A percentile compares a stretch with the other conserved stretches of the same genome.
phyloP scores from a whole-genome alignment of 2,888 invertebrate genomes.

The Aphodius sticticus region DNA sequence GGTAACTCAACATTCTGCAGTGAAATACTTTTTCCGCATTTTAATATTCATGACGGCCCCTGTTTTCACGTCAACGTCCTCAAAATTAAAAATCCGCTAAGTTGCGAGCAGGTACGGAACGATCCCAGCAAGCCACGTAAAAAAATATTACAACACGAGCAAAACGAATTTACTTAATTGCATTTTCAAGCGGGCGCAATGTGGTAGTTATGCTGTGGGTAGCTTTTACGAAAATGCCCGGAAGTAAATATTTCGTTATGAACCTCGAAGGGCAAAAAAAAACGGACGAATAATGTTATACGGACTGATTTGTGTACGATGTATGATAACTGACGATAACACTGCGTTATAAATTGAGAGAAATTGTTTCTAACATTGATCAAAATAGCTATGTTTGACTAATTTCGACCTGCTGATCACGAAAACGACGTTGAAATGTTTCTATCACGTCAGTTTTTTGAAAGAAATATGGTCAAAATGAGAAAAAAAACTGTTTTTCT shows the following conservation, averaged over 20 bases:
- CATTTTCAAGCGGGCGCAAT: neutral
- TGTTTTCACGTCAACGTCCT: neutral
- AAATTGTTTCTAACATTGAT: too few species aligned
- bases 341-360: too few species aligned
- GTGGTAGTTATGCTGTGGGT: neutral
- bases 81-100: constrained; percentile 4
- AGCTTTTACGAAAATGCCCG: neutral
- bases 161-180: neutral
- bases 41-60: neutral
- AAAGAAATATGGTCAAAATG: too few species aligned
- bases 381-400: too few species aligned
- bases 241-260: neutral
- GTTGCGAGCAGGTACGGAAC: neutral
- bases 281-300: too few species aligned
- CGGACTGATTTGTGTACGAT: neutral
- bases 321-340: too few species aligned
- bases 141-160: neutral
- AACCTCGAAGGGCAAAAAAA: neutral
- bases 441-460: too few species aligned
- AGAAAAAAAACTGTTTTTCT: too few species aligned
- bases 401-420: too few species aligned
- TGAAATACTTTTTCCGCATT: neutral
- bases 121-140: neutral
- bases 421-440: too few species aligned
- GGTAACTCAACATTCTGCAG: neutral